Conservation (phyloP, 2,888 invertebrate species). For the Chamaedrilus cognettii region DNA sequence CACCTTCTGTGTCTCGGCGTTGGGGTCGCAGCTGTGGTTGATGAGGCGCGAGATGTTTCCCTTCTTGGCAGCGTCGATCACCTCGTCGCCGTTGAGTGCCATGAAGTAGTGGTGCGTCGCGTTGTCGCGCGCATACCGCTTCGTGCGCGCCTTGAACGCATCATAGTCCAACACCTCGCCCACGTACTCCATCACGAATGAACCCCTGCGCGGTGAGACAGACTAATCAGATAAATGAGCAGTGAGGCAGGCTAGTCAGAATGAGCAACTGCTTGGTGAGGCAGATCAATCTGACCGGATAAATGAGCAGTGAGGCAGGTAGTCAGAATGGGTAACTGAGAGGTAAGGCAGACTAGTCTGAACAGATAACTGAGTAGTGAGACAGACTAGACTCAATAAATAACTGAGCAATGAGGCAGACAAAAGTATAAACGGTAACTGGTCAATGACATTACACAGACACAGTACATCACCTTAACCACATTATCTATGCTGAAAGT, state of each 20-base stretch:
- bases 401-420: too few species aligned
- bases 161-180: constrained; percentile 93
- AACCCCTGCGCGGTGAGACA: constrained; percentile 80
- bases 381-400: too few species aligned
- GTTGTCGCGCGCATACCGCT: constrained; percentile 85
- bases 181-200: constrained; percentile 97
- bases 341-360: too few species aligned
- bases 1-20: constrained; percentile 95
- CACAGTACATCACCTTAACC: too few species aligned
- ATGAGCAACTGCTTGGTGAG: too few species aligned
- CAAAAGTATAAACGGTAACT: too few species aligned
- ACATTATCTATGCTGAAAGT: too few species aligned
- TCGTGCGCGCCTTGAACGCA: constrained; percentile 87
- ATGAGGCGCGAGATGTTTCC: constrained; percentile 97
- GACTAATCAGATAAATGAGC: neutral
- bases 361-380: too few species aligned
- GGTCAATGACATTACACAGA: too few species aligned
- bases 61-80: constrained; percentile 94
- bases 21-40: constrained; percentile 99
- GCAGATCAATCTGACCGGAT: too few species aligned
- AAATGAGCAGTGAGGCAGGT: neutral
- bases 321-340: too few species aligned
- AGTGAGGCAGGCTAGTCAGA: too few species aligned
- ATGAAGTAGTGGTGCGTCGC: constrained; percentile 97
- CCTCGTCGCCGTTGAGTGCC: constrained; percentile 89